Percentiles rank a stretch among this genome's conserved stretches.
Conservation (phyloP, 2,888 invertebrate genomes). For the Acholoe squamosa region DNA sequence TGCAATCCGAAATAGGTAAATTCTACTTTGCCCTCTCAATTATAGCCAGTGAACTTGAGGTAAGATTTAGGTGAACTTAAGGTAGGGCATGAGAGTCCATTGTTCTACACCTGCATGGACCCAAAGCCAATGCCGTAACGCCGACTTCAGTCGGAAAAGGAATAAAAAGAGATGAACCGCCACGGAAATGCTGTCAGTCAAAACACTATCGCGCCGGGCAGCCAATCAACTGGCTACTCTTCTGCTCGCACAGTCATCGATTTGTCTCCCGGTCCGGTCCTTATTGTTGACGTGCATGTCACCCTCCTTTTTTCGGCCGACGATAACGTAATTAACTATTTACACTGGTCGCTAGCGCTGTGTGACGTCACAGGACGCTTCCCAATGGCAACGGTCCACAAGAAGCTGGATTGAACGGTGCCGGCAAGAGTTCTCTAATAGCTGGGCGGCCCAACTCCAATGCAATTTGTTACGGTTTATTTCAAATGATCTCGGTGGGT, state of each 20-base stretch:
- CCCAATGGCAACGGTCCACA: background rate
- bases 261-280: conserved; percentile 5
- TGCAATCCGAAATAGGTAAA: too few species aligned
- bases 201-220: background rate
- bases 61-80: too few species aligned
- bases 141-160: too few species aligned
- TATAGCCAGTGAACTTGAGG: too few species aligned
- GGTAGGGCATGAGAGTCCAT: too few species aligned
- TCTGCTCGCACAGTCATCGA: conserved; percentile 23
- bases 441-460: too few species aligned
- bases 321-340: background rate
- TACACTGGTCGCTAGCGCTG: background rate
- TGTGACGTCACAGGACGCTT: background rate
- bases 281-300: background rate
- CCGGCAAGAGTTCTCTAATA: background rate
- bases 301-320: background rate
- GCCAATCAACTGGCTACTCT: background rate
- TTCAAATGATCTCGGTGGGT: too few species aligned
- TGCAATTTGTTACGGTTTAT: too few species aligned
- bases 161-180: background rate
- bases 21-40: too few species aligned
- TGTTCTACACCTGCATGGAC: too few species aligned
- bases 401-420: background rate
- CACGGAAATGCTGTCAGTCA: background rate
- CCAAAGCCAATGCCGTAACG: too few species aligned